Conservation (phyloP, 2,113 vertebrate species). For the Apodemus sylvaticus region DNA sequence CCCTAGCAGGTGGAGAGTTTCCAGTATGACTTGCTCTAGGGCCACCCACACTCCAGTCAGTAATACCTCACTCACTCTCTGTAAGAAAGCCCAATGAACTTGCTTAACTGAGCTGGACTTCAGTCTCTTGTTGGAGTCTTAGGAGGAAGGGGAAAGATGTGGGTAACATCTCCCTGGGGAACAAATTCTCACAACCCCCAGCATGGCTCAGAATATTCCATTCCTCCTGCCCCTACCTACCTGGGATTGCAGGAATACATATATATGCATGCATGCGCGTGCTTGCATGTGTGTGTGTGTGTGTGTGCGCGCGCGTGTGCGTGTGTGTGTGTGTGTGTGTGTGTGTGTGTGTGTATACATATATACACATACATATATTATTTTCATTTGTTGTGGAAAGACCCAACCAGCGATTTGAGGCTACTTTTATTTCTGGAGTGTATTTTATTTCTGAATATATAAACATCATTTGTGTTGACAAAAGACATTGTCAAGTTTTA, state of each 20-base stretch:
- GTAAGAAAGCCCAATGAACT: not conserved
- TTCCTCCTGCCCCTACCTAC: not conserved
- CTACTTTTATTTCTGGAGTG: not conserved
- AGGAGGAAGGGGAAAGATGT: not conserved
- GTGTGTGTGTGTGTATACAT: not conserved
- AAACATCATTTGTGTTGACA: not conserved
- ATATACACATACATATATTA: no score
- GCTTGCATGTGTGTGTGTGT: not conserved
- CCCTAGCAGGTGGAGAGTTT: not conserved
- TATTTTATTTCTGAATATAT: not conserved
- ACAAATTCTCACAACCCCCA: not conserved
- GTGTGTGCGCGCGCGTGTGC: not conserved
- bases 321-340: not conserved
- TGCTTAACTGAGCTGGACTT: no score
- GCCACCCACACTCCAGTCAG: not conserved
- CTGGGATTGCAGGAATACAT: not conserved
- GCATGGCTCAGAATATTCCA: not conserved
- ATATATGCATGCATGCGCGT: no score
- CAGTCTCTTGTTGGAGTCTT: not conserved
- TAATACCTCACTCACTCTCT: not conserved
- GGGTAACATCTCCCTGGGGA: not conserved
- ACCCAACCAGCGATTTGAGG: not conserved
- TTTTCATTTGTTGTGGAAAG: not conserved
- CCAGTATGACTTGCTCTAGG: not conserved
- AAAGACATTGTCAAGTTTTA: conserved; percentile 10